Evolutionary conservation across 1,140 invertebrate species (phyloP).

Genomic region (Teleopsis dalmanni): DNA sequence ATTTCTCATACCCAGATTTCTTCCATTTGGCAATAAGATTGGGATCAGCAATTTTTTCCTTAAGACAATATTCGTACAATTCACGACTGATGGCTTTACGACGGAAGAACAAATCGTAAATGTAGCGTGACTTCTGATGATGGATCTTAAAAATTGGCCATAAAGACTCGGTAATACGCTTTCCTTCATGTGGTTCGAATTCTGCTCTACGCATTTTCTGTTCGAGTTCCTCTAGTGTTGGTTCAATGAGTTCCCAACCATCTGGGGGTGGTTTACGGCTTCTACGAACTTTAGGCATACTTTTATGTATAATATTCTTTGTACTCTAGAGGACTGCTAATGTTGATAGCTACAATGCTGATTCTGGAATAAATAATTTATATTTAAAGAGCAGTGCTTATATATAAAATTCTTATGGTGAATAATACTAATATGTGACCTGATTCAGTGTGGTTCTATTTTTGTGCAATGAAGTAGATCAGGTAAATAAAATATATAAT

Average conservation of each 20-base stretch:
- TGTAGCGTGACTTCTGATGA: conserved; percentile 95
- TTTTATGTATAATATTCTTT: not conserved
- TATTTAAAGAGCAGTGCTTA: no score
- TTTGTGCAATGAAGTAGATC: no score
- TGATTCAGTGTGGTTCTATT: no score
- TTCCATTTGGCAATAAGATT: conserved; percentile 99
- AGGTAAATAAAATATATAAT: no score
- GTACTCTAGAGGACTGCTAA: not conserved
- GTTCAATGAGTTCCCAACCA: conserved; percentile 98
- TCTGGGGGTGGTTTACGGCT: conserved; percentile 92
- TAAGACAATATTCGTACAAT: conserved; percentile 94
- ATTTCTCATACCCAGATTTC: conserved; percentile 98
- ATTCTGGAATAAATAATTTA: no score
- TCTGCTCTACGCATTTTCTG: conserved; percentile 99
- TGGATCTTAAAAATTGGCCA: conserved; percentile 99
- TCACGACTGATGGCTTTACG: conserved; percentile 95
- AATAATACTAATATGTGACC: no score
- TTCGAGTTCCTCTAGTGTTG: conserved; percentile 94
- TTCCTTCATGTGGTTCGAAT: conserved; percentile 97
- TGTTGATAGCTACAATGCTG: no score
- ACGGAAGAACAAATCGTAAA: conserved; percentile 94
- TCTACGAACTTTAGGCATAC: conserved; percentile 94
- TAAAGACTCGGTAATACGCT: conserved; percentile 93
- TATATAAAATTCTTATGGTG: no score
- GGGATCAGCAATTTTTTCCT: conserved; percentile 94